These are phyloP conservation scores for Sarcophaga caerulescens DNA, from an alignment of 2,888 invertebrate species.

Conservation along the genomic window DNA sequence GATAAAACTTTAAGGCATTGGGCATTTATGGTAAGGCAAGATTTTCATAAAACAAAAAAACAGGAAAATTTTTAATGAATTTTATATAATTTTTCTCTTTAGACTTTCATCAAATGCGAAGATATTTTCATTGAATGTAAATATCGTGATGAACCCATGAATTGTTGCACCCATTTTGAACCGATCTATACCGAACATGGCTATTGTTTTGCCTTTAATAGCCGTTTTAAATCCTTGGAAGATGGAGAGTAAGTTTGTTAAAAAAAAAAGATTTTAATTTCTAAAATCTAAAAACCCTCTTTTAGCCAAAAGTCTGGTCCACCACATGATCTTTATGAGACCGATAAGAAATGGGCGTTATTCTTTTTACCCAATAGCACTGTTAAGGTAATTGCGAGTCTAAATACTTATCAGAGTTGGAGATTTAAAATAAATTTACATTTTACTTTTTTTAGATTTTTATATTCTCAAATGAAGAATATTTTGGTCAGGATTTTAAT, in stretches of 20 bases:
- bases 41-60: background rate
- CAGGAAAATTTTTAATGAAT: background rate
- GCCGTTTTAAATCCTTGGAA: slow-evolving; percentile 77
- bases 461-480: slow-evolving; percentile 86
- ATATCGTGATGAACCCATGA: slow-evolving; percentile 86
- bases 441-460: slow-evolving; percentile 77
- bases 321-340: slow-evolving; percentile 80
- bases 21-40: slow-evolving; percentile 74
- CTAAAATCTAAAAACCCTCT: background rate
- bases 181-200: slow-evolving; percentile 90
- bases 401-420: too few relatives aligned
- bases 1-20: slow-evolving; percentile 75
- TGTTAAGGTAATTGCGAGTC: slow-evolving; percentile 70
- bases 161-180: slow-evolving; percentile 85
- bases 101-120: slow-evolving; percentile 82
- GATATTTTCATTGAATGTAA: slow-evolving; percentile 84
- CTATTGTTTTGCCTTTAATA: slow-evolving; percentile 88
- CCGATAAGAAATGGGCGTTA: slow-evolving; percentile 81
- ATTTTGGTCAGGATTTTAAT: slow-evolving; percentile 86
- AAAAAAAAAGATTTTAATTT: slow-evolving; percentile 74
- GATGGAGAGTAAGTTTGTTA: slow-evolving; percentile 75
- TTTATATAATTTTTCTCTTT: slow-evolving; percentile 30
- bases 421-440: background rate
- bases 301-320: slow-evolving; percentile 73
- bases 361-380: slow-evolving; percentile 77